Evolutionary conservation across 2,113 vertebrate species (phyloP), one percentile per base, ranked within the genome.

Genomic region (Oxyruncus cristatus): DNA sequence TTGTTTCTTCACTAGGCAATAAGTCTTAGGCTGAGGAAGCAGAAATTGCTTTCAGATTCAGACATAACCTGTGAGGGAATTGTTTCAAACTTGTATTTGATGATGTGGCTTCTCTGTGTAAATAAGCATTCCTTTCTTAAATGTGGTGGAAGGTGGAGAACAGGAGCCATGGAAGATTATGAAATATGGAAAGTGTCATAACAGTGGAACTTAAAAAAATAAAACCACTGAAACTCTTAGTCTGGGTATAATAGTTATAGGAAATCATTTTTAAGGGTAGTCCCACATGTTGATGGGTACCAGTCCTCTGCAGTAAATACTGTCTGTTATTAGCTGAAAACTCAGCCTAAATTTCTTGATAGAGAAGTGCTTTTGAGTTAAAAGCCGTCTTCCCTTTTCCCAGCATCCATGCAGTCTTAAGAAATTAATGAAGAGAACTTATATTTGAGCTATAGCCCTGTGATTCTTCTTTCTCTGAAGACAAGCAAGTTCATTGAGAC

Each of bases 141-240:
- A 50, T 0, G 0, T 24, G 6, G 5, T 19, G 5, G 11, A 44
- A 46, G 17, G 4, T 1, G 8, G 8, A 12, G 2, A 65, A 53
- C 8, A 32, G 56, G 61, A 74, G 13, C 24, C 0, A 0, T 28
- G 39, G 28, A 85, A 71, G 14, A 37, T 26, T 73, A 12, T 50
- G 12, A 75, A 37, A 37, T 75, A 50, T 0, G 3, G n/a, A 68
- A 71, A 65, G 13, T 3, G 2, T 52, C 8, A 0, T 39, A 59
- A 50, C 11, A 82, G 8, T 49, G 17, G 19, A 84, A 41, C 5
- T 26, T 50, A 37, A 56, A 73, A 74, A 85, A 52, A n/a, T 22
- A 26, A 66, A 52, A 39, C 2, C 4, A 61, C 12, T 1, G 3
- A 9, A 62, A 62, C 9, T 66, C 28, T 5, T 52, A 24, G 8